Percentiles rank a stretch among this genome's conserved stretches.
Evolutionary conservation across 1,140 invertebrate species (phyloP).

Genomic region (Drosophila orosa): DNA sequence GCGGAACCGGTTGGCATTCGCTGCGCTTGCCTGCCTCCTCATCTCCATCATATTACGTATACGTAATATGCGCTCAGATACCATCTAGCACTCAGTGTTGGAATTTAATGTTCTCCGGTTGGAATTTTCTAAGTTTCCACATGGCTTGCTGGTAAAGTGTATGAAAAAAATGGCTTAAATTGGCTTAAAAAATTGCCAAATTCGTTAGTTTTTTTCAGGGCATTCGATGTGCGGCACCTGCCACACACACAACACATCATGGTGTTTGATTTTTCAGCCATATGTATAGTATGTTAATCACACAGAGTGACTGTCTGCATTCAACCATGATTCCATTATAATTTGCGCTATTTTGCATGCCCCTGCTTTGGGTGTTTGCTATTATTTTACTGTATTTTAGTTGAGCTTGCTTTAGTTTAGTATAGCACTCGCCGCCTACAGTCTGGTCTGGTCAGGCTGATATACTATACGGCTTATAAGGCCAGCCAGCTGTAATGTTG

Average conservation of each 20-base stretch:
- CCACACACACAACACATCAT: conserved; percentile 9
- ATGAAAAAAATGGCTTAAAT: conserved; percentile 8
- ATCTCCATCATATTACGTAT: conserved; percentile 32
- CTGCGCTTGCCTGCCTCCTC: conserved; percentile 55
- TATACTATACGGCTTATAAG: conserved; percentile 8
- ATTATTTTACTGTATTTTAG: conserved; percentile 28
- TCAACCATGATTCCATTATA: conserved; percentile 76
- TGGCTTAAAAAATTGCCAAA: conserved; percentile 30
- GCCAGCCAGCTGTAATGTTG: conserved; percentile 42
- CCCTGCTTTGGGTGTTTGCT: conserved; percentile 41
- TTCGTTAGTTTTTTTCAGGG: conserved; percentile 23
- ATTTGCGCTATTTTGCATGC: conserved; percentile 73
- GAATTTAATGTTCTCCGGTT: conserved; percentile 19
- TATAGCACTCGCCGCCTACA: conserved; percentile 7
- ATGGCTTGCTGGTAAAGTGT: conserved; percentile 25
- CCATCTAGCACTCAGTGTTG: conserved; percentile 44
- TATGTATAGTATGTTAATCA: conserved; percentile 46
- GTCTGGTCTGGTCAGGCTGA: conserved; percentile 1
- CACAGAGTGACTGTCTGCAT: conserved; percentile 53
- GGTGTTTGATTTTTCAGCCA: conserved; percentile 45
- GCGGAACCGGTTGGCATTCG: conserved; percentile 50
- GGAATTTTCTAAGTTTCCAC: conserved; percentile 33
- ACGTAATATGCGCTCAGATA: conserved; percentile 51
- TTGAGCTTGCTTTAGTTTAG: conserved; percentile 6
- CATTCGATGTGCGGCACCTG: conserved; percentile 27